A percentile compares a stretch with the other conserved stretches of the same genome.
These are phyloP conservation scores for Drosophila rufa DNA, from an alignment of 1,140 invertebrate species.

Conservation along the genomic window DNA sequence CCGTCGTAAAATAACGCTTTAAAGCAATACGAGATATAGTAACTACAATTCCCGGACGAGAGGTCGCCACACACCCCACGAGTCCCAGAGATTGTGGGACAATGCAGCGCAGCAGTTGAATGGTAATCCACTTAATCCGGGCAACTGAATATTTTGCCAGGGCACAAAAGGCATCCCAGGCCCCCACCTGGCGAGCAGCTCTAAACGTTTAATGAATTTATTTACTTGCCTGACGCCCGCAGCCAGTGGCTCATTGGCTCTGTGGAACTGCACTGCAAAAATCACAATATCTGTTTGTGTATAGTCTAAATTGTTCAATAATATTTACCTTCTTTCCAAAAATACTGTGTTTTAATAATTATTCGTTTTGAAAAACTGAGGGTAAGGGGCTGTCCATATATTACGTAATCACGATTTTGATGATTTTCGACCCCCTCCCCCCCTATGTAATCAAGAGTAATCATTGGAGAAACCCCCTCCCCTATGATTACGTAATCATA, in stretches of 20 bases:
- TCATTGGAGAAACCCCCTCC: no score
- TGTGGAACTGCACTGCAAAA: conserved; percentile 32
- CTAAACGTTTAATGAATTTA: conserved; percentile 81
- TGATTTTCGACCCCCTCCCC: no score
- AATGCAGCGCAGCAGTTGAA: conserved; percentile 38
- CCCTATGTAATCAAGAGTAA: no score
- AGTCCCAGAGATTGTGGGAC: conserved; percentile 24
- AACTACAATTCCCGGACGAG: conserved; percentile 1
- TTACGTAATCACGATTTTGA: no score
- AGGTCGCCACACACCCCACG: background rate
- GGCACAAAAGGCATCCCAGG: conserved; percentile 35
- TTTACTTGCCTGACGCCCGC: conserved; percentile 47
- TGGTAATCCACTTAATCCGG: conserved; percentile 69
- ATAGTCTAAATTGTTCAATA: conserved; percentile 33
- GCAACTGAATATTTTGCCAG: conserved; percentile 61
- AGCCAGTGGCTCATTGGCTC: conserved; percentile 48
- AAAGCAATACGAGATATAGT: conserved; percentile 6
- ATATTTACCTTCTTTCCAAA: background rate
- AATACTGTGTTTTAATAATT: background rate
- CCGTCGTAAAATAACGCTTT: background rate
- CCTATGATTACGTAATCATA: no score
- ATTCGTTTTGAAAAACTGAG: background rate
- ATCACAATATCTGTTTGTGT: background rate
- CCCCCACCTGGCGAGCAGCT: conserved; percentile 53
- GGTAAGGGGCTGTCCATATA: no score